Conservation (phyloP, 1,140 invertebrate species). For the Lasioglossum baleicum region DNA sequence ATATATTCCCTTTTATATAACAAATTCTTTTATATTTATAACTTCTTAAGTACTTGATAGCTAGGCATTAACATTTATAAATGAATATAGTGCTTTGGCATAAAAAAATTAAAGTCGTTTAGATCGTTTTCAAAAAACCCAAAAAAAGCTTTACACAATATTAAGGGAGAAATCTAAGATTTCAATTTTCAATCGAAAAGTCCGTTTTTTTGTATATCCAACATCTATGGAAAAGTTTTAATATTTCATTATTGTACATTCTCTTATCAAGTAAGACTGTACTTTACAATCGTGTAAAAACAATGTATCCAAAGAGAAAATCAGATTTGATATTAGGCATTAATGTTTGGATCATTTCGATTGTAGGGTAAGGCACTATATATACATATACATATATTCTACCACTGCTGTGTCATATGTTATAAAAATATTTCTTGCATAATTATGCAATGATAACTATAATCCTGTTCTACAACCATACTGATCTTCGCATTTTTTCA, state of each 20-base stretch:
- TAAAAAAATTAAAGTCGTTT: background rate
- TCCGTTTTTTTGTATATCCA: constrained; percentile 2
- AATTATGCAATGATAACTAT: constrained; percentile 50
- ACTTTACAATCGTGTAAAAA: constrained; percentile 38
- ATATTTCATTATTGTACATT: constrained; percentile 36
- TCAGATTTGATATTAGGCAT: constrained; percentile 31
- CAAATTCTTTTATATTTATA: constrained; percentile 45
- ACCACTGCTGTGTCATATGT: constrained; percentile 58
- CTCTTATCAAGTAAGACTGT: constrained; percentile 34
- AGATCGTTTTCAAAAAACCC: background rate
- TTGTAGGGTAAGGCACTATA: constrained; percentile 59
- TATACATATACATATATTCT: constrained; percentile 53
- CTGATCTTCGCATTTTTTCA: constrained; percentile 51
- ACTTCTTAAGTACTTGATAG: constrained; percentile 18
- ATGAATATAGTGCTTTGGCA: constrained; percentile 4
- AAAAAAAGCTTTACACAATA: background rate
- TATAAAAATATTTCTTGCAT: constrained; percentile 54
- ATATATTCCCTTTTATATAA: constrained; percentile 39
- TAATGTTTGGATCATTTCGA: constrained; percentile 65
- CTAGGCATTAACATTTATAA: constrained; percentile 5
- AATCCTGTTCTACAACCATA: constrained; percentile 44
- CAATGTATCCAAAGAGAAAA: background rate
- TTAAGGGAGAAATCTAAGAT: constrained; percentile 6
- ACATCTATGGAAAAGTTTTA: constrained; percentile 26
- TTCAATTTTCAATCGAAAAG: constrained; percentile 2